These are phyloP conservation scores for Trinorchestia longiramus DNA, from an alignment of 1,140 invertebrate genomes.

Conservation along the genomic window DNA sequence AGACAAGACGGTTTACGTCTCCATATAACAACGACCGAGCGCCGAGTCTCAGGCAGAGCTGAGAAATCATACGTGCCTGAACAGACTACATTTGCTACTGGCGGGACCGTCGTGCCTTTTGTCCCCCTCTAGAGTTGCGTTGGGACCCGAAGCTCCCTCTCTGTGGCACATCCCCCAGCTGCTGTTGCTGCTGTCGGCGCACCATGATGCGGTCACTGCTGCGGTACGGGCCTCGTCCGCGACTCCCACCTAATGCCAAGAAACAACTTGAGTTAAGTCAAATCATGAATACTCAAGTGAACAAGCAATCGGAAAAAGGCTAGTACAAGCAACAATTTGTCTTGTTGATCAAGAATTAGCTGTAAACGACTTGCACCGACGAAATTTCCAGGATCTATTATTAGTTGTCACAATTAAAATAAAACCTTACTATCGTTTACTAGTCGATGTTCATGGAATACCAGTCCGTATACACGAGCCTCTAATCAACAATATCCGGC, in stretches of 20 bases:
- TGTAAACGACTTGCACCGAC: too few relatives aligned
- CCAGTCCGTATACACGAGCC: too few relatives aligned
- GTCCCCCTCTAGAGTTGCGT: neutral
- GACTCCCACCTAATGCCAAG: neutral
- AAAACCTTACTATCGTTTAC: too few relatives aligned
- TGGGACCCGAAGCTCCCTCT: neutral
- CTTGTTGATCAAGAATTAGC: too few relatives aligned
- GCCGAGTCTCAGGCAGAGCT: neutral
- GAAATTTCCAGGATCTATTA: too few relatives aligned
- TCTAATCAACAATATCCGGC: too few relatives aligned
- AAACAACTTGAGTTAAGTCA: neutral
- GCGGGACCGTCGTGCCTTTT: constrained; percentile 25
- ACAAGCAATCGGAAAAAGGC: too few relatives aligned
- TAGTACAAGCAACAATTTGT: too few relatives aligned
- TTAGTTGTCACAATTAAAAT: too few relatives aligned
- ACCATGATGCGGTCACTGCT: constrained; percentile 30
- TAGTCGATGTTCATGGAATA: too few relatives aligned
- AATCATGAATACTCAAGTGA: too few relatives aligned
- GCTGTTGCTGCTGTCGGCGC: constrained; percentile 26
- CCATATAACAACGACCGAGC: neutral
- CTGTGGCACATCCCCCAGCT: neutral
- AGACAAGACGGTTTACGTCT: neutral
- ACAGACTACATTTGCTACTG: constrained; percentile 6
- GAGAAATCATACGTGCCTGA: neutral
- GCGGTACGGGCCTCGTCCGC: constrained; percentile 31